Base-by-base conservation (phyloP, 1,140 invertebrate genomes). In the Proctacanthus coquilletti region DNA sequence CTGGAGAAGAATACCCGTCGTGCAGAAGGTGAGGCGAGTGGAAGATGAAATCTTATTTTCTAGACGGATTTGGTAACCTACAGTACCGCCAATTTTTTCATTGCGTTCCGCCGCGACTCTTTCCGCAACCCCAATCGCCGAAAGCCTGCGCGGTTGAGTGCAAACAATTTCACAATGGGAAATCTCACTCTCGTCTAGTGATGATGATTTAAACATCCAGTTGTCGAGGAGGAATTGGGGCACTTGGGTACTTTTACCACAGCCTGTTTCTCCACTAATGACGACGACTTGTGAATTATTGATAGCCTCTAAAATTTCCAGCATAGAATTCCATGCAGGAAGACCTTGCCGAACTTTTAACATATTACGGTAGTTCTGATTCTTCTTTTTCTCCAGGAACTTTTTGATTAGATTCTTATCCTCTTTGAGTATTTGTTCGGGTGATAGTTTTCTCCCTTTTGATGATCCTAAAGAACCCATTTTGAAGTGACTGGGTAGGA, bases 171-270 rank as follows among this genome's bases (percentile, higher is more conserved):
- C 56, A 0, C 58, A 50, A 25, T 60, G 55, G 4, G 53, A 48
- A 18, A 57, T 18, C 20, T 40, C 23, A 4, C 41, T 35, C 3
- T 49, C 47, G 3, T 43, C 2, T 6, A 39, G n/a, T 36, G 43
- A 50, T 13, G 40, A 45, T 9, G 35, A 43, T 4, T 41, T 44
- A 11, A 51, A 56, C 31, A 59, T 46, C 74, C 74, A 88, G 48
- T 82, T 66, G 57, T 95, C 85, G 11, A 95, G 55, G 44, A 96
- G 80, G 52, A 80, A 94, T 59, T 96, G 91, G 2, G 89, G 87
- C 15, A 95, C 75, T 68, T 89, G 82, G 1, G 86, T 91, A 45
- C 80, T 84, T 65, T 91, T 91, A 13, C 86, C 87, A 52, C 84
- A 89, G 11, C 86, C 86, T 2, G 85, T 88, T 46, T 86, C 81